Evolutionary conservation across 2,888 invertebrate genomes (phyloP).

Genomic region (Anoplius nigerrimus): DNA sequence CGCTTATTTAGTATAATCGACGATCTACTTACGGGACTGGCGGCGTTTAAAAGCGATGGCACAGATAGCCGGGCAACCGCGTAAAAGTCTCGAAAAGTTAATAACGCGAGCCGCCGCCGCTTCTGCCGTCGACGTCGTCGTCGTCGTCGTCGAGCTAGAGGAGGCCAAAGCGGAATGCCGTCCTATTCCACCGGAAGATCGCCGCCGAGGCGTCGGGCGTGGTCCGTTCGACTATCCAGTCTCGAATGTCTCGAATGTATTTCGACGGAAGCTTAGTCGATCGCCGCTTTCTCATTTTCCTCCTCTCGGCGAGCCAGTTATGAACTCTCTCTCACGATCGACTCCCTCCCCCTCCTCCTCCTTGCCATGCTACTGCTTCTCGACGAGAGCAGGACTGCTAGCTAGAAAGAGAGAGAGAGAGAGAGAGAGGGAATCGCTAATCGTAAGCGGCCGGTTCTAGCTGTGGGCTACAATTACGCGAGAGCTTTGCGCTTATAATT

Average conservation of each 20-base stretch:
- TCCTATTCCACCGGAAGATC: not conserved
- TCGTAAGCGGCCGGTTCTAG: constrained; percentile 35
- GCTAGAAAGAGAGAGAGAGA: not conserved
- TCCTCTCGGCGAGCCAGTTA: constrained; percentile 57
- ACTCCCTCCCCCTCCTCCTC: constrained; percentile 9
- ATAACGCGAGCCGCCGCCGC: not conserved
- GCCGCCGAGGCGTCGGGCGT: constrained; percentile 34
- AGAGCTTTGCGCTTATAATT: constrained; percentile 52
- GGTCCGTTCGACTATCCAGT: constrained; percentile 38
- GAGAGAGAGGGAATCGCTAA: constrained; percentile 26
- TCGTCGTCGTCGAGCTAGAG: not conserved
- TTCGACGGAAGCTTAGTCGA: constrained; percentile 48
- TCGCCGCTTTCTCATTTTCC: constrained; percentile 35
- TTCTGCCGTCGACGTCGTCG: not conserved
- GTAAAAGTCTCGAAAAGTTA: constrained; percentile 25
- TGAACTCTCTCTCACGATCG: constrained; percentile 50
- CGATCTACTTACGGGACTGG: constrained; percentile 1
- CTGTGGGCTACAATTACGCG: constrained; percentile 48
- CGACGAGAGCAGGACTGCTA: not conserved
- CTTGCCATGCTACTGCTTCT: not conserved
- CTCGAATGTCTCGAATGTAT: constrained; percentile 38
- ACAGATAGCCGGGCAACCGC: constrained; percentile 38
- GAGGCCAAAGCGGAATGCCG: constrained; percentile 4
- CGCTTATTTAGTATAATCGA: not conserved
- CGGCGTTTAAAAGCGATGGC: constrained; percentile 25